Conservation (phyloP, 2,113 vertebrate genomes). For the Clinocottus analis region DNA sequence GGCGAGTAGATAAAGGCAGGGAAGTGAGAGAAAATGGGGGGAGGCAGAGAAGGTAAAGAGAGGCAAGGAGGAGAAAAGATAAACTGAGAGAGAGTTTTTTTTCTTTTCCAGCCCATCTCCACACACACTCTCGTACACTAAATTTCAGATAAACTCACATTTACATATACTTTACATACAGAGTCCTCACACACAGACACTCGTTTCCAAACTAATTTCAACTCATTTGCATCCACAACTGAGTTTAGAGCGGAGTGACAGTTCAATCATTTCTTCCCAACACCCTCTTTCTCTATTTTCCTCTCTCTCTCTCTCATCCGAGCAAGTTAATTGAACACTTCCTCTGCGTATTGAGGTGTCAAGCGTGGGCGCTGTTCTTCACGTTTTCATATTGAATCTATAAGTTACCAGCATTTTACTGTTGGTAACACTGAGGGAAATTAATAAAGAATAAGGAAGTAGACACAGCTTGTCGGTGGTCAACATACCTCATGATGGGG, state of each 20-base stretch:
- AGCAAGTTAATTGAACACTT: slow-evolving; percentile 39
- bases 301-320: neutral
- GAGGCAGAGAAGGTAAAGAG: too few relatives aligned
- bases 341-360: slow-evolving; percentile 17
- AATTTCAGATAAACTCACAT: neutral
- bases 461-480: neutral
- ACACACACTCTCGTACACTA: neutral
- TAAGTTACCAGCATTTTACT: neutral
- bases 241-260: slow-evolving; percentile 35
- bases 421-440: neutral
- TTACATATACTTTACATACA: slow-evolving; percentile 5
- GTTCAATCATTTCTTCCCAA: slow-evolving; percentile 36
- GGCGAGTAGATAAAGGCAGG: slow-evolving; percentile 21
- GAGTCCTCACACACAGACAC: neutral
- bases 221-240: slow-evolving; percentile 3
- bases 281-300: slow-evolving; percentile 1
- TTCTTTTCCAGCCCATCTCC: slow-evolving; percentile 19
- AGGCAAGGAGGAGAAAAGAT: slow-evolving; percentile 4
- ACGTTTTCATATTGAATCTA: neutral
- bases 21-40: neutral
- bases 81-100: slow-evolving; percentile 4
- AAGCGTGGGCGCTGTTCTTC: neutral
- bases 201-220: slow-evolving; percentile 34
- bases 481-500: neutral
- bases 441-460: slow-evolving; percentile 4